These are phyloP conservation scores for Agrotis clavis DNA, from an alignment of 2,888 invertebrate species.

Conservation along the genomic window DNA sequence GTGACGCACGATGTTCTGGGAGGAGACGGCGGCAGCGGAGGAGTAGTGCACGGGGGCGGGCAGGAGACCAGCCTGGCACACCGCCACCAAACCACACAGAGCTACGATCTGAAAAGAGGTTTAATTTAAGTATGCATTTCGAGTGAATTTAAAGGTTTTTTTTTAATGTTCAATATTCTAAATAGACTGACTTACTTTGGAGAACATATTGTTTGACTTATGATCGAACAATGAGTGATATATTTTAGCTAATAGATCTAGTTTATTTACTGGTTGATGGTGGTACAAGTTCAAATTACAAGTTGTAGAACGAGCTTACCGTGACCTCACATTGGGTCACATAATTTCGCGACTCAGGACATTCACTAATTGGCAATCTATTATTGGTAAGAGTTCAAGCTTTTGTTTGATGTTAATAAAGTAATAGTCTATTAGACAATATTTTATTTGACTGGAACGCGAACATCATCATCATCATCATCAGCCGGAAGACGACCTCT, in stretches of 20 bases:
- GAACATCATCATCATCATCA: too few relatives aligned
- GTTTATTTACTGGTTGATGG: conserved; percentile 59
- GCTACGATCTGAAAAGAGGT: conserved; percentile 74
- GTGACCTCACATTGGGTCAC: conserved; percentile 50
- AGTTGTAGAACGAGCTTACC: conserved; percentile 39
- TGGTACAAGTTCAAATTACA: conserved; percentile 28
- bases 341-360: conserved; percentile 38
- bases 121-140: neutral
- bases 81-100: conserved; percentile 76
- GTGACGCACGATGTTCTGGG: conserved; percentile 72
- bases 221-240: conserved; percentile 72
- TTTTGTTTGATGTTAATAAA: neutral
- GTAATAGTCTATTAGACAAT: too few relatives aligned
- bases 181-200: conserved; percentile 60
- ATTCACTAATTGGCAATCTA: conserved; percentile 39
- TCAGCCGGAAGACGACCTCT: too few relatives aligned
- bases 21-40: conserved; percentile 76
- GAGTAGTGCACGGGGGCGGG: conserved; percentile 78
- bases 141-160: neutral
- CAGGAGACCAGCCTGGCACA: conserved; percentile 77
- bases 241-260: conserved; percentile 19
- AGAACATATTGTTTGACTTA: conserved; percentile 71
- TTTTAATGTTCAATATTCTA: neutral
- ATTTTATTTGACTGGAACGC: too few relatives aligned
- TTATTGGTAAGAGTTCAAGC: conserved; percentile 6